A percentile compares a stretch with the other conserved stretches of the same genome.
These are phyloP conservation scores for Melanotaenia parkinsoni DNA, from an alignment of 2,797 vertebrate genomes.

Conservation along the genomic window DNA sequence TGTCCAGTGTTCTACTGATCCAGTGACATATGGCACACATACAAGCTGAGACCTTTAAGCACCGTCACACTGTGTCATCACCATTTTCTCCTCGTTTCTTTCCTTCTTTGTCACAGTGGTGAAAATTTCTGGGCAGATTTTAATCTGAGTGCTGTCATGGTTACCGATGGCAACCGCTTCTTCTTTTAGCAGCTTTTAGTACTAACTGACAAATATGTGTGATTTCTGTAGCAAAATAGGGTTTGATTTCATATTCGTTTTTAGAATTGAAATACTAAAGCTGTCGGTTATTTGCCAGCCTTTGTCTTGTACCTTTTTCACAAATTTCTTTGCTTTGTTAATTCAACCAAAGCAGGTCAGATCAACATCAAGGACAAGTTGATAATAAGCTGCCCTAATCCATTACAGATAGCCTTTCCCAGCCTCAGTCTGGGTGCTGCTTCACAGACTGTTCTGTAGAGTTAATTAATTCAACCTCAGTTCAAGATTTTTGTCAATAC, in stretches of 20 bases:
- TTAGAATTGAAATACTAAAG: background rate
- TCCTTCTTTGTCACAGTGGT: background rate
- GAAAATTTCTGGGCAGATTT: conserved; percentile 3
- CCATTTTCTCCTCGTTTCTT: conserved; percentile 7
- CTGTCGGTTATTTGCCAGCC: background rate
- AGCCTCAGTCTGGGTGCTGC: background rate
- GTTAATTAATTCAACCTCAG: conserved; percentile 30
- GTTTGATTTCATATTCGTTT: background rate
- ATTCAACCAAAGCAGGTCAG: conserved; percentile 14
- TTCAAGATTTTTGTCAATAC: conserved; percentile 23
- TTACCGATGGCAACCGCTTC: no score
- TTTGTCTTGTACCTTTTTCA: background rate
- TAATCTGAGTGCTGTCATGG: background rate
- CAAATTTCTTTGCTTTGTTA: conserved; percentile 6
- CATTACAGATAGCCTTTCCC: conserved; percentile 10
- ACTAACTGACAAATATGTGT: background rate
- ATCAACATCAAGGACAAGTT: conserved; percentile 8
- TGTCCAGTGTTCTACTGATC: conserved; percentile 61
- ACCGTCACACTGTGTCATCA: conserved; percentile 28
- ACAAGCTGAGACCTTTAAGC: conserved; percentile 37
- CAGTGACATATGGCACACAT: conserved; percentile 66
- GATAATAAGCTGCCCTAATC: background rate
- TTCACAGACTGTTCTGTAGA: background rate
- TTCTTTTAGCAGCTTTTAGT: no score
- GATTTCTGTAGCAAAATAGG: background rate